Evolutionary conservation across 2,888 invertebrate species (phyloP).

Genomic region (Loripinus fragilis): DNA sequence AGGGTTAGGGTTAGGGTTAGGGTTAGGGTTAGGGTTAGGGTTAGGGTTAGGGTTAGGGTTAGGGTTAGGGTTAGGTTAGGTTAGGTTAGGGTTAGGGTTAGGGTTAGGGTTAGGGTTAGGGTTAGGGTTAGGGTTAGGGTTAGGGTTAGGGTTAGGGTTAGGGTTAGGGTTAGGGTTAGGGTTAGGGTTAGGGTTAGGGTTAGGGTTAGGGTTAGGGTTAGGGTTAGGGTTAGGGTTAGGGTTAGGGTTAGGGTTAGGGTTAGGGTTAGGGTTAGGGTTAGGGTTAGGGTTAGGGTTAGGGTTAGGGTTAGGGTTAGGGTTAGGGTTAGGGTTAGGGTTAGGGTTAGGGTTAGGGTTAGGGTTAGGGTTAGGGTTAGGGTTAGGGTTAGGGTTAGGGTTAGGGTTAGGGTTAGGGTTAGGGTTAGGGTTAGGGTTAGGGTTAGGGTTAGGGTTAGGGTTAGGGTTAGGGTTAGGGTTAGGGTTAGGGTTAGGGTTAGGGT

Average conservation of each 20-base stretch:
- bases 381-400: constrained; percentile 60
- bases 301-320: constrained; percentile 60
- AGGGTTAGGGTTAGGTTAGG: constrained; percentile 42
- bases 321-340: constrained; percentile 52
- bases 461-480: constrained; percentile 57
- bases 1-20: constrained; percentile 54
- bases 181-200: constrained; percentile 55
- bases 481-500: constrained; percentile 55
- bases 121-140: constrained; percentile 54
- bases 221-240: constrained; percentile 50
- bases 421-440: constrained; percentile 51
- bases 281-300: constrained; percentile 58
- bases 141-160: constrained; percentile 53
- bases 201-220: constrained; percentile 57
- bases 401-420: constrained; percentile 54
- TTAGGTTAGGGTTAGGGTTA: no score
- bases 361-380: constrained; percentile 62
- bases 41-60: constrained; percentile 48
- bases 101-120: constrained; percentile 41
- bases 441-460: constrained; percentile 58
- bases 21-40: constrained; percentile 51
- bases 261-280: constrained; percentile 47
- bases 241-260: constrained; percentile 58
- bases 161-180: constrained; percentile 51
- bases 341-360: constrained; percentile 44